These are phyloP conservation scores for Cavia aperea DNA, from an alignment of 2,113 vertebrate genomes.

Conservation along the genomic window DNA sequence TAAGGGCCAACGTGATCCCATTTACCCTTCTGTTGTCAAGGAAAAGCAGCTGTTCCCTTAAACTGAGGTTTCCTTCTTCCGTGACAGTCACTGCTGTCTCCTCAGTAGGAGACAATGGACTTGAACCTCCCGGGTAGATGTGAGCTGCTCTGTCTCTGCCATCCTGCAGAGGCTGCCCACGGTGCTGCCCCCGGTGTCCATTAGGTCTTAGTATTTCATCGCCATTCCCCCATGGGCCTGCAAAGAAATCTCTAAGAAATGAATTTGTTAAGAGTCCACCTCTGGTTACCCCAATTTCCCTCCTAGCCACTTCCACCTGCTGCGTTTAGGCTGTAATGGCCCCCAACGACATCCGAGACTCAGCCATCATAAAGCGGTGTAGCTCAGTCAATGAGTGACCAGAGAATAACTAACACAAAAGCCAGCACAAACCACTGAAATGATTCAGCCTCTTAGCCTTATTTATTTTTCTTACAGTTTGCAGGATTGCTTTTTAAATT, in stretches of 20 bases:
- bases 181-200: neutral
- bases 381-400: neutral
- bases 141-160: neutral
- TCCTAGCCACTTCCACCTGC: neutral
- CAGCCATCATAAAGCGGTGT: neutral
- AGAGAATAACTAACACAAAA: neutral
- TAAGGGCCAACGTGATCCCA: slow-evolving; percentile 59
- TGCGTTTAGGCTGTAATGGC: too few relatives aligned
- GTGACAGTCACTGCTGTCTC: slow-evolving; percentile 35
- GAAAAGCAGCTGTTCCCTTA: slow-evolving; percentile 61
- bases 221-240: neutral
- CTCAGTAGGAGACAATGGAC: slow-evolving; percentile 39
- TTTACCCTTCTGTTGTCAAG: slow-evolving; percentile 50
- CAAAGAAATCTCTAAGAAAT: neutral
- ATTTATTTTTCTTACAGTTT: neutral
- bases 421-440: neutral
- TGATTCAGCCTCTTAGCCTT: neutral
- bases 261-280: neutral
- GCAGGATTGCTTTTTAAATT: neutral
- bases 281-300: neutral
- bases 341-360: neutral
- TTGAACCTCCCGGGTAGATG: slow-evolving; percentile 31
- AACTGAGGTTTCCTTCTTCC: slow-evolving; percentile 58
- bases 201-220: neutral
- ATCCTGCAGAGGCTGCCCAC: neutral